phyloP scores from a whole-genome alignment of 2,113 vertebrate species.

The Corydoras maculifer region DNA sequence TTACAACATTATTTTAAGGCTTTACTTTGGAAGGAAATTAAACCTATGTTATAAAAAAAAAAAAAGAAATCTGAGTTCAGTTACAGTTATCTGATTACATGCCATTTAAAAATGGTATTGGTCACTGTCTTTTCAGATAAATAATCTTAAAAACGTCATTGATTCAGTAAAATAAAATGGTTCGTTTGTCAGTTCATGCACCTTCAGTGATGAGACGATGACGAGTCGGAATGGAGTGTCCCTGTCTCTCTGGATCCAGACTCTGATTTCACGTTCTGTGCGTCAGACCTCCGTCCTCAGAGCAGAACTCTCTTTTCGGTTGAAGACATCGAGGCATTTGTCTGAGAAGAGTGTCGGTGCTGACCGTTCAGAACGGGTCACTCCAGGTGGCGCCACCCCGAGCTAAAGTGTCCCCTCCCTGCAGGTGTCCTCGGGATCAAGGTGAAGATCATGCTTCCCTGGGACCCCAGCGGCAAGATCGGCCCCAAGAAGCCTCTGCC shows the following conservation, averaged over 20 bases:
- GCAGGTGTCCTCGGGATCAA: constrained; percentile 95
- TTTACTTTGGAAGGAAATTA: too few relatives aligned
- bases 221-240: constrained; percentile 72
- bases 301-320: constrained; percentile 49
- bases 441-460: constrained; percentile 99
- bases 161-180: too few relatives aligned
- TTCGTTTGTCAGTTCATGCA: neutral
- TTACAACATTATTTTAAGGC: too few relatives aligned
- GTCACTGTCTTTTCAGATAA: too few relatives aligned
- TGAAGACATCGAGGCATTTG: constrained; percentile 81
- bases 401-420: neutral
- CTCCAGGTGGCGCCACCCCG: neutral
- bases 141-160: too few relatives aligned
- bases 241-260: constrained; percentile 38
- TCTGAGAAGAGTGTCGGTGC: constrained; percentile 73
- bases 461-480: constrained; percentile 97
- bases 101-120: too few relatives aligned
- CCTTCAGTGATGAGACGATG: constrained; percentile 81
- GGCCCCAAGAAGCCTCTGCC: constrained; percentile 98
- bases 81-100: too few relatives aligned
- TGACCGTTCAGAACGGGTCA: neutral
- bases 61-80: too few relatives aligned
- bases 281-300: constrained; percentile 49
- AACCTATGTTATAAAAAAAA: too few relatives aligned
- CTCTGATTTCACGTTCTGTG: constrained; percentile 67